These are phyloP conservation scores for Glandiceps talaboti DNA, from an alignment of 53 echinoderm and acorn worm genomes.

Conservation along the genomic window DNA sequence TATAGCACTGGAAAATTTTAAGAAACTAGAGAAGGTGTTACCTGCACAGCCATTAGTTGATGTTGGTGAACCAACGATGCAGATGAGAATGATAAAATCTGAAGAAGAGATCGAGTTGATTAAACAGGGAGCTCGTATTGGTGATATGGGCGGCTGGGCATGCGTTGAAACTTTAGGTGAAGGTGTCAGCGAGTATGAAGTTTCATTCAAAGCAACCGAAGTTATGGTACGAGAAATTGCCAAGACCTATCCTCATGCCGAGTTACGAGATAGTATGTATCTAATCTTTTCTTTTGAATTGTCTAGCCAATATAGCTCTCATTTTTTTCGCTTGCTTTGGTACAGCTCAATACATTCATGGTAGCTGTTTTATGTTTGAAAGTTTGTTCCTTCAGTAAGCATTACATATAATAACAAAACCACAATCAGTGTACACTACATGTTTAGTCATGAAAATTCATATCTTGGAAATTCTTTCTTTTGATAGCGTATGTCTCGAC, in stretches of 20 bases:
- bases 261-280: conserved; percentile 34
- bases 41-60: conserved; percentile 21
- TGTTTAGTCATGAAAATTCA: too few relatives aligned
- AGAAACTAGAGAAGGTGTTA: conserved; percentile 23
- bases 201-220: conserved; percentile 26
- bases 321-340: too few relatives aligned
- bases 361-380: too few relatives aligned
- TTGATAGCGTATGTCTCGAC: conserved; percentile 65
- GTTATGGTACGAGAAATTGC: conserved; percentile 43
- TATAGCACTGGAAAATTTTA: conserved; percentile 17
- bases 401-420: too few relatives aligned
- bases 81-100: conserved; percentile 41
- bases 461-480: too few relatives aligned
- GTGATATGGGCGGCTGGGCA: conserved; percentile 38
- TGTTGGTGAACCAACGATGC: conserved; percentile 27
- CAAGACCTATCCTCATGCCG: conserved; percentile 27
- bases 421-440: too few relatives aligned
- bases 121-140: conserved; percentile 38
- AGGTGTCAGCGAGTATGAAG: conserved; percentile 37
- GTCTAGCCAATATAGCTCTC: too few relatives aligned
- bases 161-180: conserved; percentile 27
- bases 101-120: conserved; percentile 41
- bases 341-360: conserved; percentile 59
- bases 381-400: too few relatives aligned
- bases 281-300: too few relatives aligned